phyloP scores from a whole-genome alignment of 2,113 vertebrate genomes.

The Arvicanthis niloticus region DNA sequence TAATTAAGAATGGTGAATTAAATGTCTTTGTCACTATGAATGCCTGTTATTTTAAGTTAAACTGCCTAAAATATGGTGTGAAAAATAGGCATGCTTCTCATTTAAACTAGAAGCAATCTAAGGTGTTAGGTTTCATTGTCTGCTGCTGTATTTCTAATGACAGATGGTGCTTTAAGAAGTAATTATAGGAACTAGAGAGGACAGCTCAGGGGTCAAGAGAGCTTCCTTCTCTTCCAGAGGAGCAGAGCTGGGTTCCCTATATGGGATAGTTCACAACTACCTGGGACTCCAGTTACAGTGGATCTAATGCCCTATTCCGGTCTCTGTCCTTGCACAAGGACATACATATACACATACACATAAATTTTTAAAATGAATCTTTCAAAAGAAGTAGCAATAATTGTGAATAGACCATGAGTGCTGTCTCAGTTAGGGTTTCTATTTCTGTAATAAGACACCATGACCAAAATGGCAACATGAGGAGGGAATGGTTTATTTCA shows the following conservation, averaged over 20 bases:
- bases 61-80: slow-evolving; percentile 87
- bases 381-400: slow-evolving; percentile 74
- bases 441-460: not conserved
- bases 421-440: not conserved
- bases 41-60: slow-evolving; percentile 85
- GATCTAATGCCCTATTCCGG: not conserved
- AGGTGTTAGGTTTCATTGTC: slow-evolving; percentile 82
- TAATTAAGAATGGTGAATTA: slow-evolving; percentile 70
- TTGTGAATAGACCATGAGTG: slow-evolving; percentile 86
- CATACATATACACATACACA: not conserved
- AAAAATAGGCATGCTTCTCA: slow-evolving; percentile 85
- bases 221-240: not conserved
- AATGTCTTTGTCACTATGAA: slow-evolving; percentile 81
- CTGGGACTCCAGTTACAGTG: not conserved
- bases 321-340: not conserved
- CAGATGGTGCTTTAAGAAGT: slow-evolving; percentile 87
- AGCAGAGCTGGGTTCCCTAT: not conserved
- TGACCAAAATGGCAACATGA: not conserved
- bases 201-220: not conserved
- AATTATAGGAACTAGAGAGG: not conserved
- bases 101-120: slow-evolving; percentile 86
- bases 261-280: not conserved
- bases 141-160: slow-evolving; percentile 90
- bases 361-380: not conserved
- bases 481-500: not conserved